Evolutionary conservation across 2,797 vertebrate genomes (phyloP), one percentile per base, ranked within the genome.

Genomic region (Etheostoma nigrum): DNA sequence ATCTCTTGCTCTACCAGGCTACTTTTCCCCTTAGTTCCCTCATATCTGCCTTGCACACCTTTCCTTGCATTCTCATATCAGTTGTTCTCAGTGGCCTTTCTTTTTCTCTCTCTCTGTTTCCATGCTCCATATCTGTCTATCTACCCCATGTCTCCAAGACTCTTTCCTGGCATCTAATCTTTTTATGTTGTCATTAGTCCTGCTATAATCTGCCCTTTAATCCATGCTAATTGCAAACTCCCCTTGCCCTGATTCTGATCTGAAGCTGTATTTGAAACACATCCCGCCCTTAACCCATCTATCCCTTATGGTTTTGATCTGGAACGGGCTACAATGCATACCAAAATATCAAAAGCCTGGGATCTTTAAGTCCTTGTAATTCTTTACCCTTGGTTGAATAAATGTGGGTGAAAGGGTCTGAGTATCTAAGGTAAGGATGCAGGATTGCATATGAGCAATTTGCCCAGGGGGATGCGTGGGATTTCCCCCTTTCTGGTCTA

Each of bases 141-240:
- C 78, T 77, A 42, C 69, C 27, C 48, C 62, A 64, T 71, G 53
- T 85, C 81, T 76, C 67, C 21, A 67, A 30, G 47, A 81, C 25
- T 79, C 71, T 76, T 80, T 83, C 82, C 67, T 78, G 68, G 65
- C 57, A 79, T 87, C 74, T 88, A 83, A 90, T 93, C 85, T 88
- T 82, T 90, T 91, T 79, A 84, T 84, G 90, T 86, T 90, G 81
- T 90, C 63, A 88, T 88, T 88, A 89, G 88, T 64, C 48, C 19
- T 0, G n/a, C 80, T 61, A 76, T 89, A 89, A 92, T 91, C 85
- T 85, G 73, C 64, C 61, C 78, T 89, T 89, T 92, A 86, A 90
- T 92, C 90, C 86, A 79, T 81, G 76, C 76, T 88, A 85, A 89
- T 86, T 89, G 78, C 76, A 83, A 86, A 78, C 75, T 88, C 66